Conservation (phyloP, 2,888 invertebrate genomes). For the Himalopsyche anomala region DNA sequence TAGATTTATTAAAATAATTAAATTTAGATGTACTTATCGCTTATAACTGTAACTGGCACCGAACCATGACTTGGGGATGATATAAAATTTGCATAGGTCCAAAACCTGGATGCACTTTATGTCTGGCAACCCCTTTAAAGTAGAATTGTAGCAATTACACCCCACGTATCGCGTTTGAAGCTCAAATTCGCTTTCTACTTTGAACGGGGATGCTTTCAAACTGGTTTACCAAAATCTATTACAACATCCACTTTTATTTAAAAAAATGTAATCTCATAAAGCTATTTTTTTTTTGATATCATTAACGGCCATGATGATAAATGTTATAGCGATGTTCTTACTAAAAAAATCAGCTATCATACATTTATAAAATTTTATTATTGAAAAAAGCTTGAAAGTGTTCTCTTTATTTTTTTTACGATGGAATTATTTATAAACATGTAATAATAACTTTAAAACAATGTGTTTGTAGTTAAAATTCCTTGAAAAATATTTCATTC, state of each 20-base stretch:
- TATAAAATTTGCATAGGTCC: conserved; percentile 64
- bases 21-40: conserved; percentile 41
- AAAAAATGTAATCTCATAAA: too few relatives aligned
- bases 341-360: too few relatives aligned
- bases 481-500: too few relatives aligned
- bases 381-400: too few relatives aligned
- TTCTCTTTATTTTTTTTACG: too few relatives aligned
- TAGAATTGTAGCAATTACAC: conserved; percentile 55
- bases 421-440: too few relatives aligned
- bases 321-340: too few relatives aligned
- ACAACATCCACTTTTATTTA: not conserved
- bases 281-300: too few relatives aligned
- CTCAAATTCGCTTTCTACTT: conserved; percentile 6
- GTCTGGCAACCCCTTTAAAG: conserved; percentile 45
- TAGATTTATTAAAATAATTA: conserved; percentile 47
- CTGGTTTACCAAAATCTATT: not conserved
- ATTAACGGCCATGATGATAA: too few relatives aligned
- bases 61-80: conserved; percentile 49
- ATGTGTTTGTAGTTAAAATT: too few relatives aligned
- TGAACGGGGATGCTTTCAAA: not conserved
- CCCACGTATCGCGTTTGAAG: conserved; percentile 42
- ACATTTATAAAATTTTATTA: too few relatives aligned
- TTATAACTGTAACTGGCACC: conserved; percentile 24
- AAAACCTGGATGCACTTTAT: conserved; percentile 50
- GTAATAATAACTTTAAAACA: too few relatives aligned